phyloP scores from a whole-genome alignment of 1,140 invertebrate species.

The Oryctes rhinoceros region DNA sequence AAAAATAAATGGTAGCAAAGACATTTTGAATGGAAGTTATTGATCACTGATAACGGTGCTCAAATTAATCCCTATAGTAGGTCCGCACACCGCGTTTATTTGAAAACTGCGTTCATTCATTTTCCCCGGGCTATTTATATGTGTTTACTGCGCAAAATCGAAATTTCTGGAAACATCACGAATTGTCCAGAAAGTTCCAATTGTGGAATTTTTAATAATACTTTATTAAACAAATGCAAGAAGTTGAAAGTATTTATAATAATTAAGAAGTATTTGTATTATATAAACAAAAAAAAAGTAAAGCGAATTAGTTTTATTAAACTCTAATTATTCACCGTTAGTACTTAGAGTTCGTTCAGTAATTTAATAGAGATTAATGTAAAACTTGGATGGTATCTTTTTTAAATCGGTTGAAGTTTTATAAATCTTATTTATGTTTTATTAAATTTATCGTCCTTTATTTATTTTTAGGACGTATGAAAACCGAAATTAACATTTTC shows the following conservation, averaged over 20 bases:
- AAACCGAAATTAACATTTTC: too few relatives aligned
- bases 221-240: background rate
- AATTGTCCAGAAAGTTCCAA: background rate
- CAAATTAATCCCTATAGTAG: background rate
- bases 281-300: too few relatives aligned
- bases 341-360: too few relatives aligned
- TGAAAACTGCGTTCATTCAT: background rate
- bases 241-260: background rate
- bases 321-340: too few relatives aligned
- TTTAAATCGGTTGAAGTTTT: too few relatives aligned
- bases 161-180: background rate
- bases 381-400: too few relatives aligned
- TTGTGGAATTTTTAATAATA: background rate
- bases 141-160: constrained; percentile 3
- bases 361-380: too few relatives aligned
- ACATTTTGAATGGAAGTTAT: constrained; percentile 34
- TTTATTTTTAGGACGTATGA: too few relatives aligned
- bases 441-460: too few relatives aligned
- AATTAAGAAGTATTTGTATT: too few relatives aligned
- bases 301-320: too few relatives aligned
- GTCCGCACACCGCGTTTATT: background rate
- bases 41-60: background rate
- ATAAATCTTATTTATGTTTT: too few relatives aligned
- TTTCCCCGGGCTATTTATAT: constrained; percentile 32
- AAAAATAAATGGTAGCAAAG: constrained; percentile 51